phyloP scores from a whole-genome alignment of 2,113 vertebrate genomes.

The Hylia prasina region DNA sequence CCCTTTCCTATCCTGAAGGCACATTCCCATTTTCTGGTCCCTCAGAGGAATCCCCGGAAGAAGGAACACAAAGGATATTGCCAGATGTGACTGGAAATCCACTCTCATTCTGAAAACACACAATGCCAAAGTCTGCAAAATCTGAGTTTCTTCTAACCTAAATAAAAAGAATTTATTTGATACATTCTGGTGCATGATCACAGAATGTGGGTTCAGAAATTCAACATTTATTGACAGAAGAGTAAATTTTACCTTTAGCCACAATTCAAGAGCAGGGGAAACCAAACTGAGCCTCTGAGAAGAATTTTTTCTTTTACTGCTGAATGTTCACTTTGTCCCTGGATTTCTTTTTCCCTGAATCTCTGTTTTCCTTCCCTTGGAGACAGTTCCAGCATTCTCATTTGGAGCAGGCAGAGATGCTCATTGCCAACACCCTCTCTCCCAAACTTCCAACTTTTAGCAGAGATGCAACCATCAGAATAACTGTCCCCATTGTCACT shows the following conservation, averaged over 20 bases:
- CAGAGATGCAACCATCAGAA: background rate
- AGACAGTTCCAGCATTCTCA: background rate
- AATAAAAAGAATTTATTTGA: background rate
- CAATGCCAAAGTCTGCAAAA: background rate
- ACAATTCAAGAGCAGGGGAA: background rate
- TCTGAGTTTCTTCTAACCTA: too few species aligned
- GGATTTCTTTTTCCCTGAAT: background rate
- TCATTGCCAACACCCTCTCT: background rate
- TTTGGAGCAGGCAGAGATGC: background rate
- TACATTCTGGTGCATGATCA: background rate
- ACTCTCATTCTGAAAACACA: rapidly evolving
- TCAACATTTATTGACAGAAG: background rate
- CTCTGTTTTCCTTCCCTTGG: background rate
- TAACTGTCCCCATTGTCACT: background rate
- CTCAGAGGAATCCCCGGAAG: background rate
- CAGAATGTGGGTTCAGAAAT: background rate
- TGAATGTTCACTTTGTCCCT: background rate
- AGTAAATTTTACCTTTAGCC: background rate
- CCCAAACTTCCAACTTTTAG: background rate
- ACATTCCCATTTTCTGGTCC: background rate
- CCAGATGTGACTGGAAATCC: background rate
- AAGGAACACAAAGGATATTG: background rate
- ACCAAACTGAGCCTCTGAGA: background rate
- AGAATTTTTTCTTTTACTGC: background rate
- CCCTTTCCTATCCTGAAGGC: background rate